Conservation (phyloP, 2,888 invertebrate genomes). For the Caenorhabditis macrosperma region DNA sequence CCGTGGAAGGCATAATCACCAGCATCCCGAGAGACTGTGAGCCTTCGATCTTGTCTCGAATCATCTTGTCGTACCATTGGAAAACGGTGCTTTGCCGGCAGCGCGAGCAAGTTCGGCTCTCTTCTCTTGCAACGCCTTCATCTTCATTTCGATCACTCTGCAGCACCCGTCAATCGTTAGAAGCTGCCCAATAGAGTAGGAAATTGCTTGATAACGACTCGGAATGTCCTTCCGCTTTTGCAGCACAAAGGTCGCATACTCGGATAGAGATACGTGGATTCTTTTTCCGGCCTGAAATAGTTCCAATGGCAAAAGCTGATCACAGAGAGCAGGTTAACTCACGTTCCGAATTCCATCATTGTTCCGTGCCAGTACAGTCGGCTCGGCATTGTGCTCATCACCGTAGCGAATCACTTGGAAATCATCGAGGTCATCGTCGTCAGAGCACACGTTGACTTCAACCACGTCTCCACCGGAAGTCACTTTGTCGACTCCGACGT, state of each 20-base stretch:
- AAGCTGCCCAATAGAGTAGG: not conserved
- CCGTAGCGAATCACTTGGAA: not conserved
- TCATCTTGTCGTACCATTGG: not conserved
- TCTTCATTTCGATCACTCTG: not conserved
- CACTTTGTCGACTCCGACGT: not conserved
- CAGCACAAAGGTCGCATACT: not conserved
- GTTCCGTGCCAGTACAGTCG: not conserved
- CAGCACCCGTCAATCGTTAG: not conserved
- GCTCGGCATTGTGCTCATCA: conserved; percentile 5
- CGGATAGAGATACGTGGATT: not conserved
- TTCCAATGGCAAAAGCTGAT: not conserved
- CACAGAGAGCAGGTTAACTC: not conserved
- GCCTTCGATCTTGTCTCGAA: not conserved
- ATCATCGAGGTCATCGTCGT: not conserved
- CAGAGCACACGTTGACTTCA: not conserved
- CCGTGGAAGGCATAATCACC: not conserved
- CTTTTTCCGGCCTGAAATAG: conserved; percentile 3
- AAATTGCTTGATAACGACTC: conserved; percentile 1
- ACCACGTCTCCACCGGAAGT: not conserved
- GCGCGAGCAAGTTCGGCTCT: not conserved
- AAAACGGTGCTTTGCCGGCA: not conserved
- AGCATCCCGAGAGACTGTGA: conserved; percentile 1
- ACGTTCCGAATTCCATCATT: conserved; percentile 12
- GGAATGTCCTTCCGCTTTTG: not conserved
- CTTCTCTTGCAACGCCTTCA: not conserved